phyloP scores from a whole-genome alignment of 2,113 vertebrate species.

The Python bivittatus region DNA sequence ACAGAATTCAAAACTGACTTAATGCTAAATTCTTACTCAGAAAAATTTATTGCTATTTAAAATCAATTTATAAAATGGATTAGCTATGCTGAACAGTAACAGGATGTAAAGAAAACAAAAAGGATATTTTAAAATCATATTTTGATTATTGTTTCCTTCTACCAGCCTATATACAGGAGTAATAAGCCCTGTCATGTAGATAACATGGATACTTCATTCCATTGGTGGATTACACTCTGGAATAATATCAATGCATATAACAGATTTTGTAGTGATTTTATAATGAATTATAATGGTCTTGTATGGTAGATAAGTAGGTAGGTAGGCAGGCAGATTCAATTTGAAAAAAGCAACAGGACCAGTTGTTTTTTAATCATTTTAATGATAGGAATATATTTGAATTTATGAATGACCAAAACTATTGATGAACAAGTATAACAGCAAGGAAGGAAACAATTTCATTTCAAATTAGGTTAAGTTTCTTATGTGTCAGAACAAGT shows the following conservation, averaged over 20 bases:
- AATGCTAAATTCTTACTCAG: not conserved
- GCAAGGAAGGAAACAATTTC: not conserved
- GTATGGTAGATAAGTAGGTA: not conserved
- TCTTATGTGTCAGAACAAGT: not conserved
- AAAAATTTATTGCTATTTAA: not conserved
- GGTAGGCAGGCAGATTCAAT: not conserved
- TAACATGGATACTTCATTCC: not conserved
- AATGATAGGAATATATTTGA: not conserved
- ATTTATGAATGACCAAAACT: not conserved
- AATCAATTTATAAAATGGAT: not conserved
- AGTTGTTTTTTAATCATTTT: not conserved
- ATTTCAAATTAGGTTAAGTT: not conserved
- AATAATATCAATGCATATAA: not conserved
- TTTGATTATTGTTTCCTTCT: not conserved
- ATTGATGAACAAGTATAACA: not conserved
- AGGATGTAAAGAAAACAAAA: not conserved
- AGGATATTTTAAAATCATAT: not conserved
- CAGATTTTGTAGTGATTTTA: not conserved
- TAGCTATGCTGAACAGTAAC: not conserved
- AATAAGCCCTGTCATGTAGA: not conserved
- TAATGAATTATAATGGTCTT: not conserved
- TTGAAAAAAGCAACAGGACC: not conserved
- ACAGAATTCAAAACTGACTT: not conserved
- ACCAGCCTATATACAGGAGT: not conserved
- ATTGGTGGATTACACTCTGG: not conserved